These are phyloP conservation scores for Chelidonichthys spinosus DNA, from an alignment of 2,797 vertebrate genomes.

Conservation along the genomic window DNA sequence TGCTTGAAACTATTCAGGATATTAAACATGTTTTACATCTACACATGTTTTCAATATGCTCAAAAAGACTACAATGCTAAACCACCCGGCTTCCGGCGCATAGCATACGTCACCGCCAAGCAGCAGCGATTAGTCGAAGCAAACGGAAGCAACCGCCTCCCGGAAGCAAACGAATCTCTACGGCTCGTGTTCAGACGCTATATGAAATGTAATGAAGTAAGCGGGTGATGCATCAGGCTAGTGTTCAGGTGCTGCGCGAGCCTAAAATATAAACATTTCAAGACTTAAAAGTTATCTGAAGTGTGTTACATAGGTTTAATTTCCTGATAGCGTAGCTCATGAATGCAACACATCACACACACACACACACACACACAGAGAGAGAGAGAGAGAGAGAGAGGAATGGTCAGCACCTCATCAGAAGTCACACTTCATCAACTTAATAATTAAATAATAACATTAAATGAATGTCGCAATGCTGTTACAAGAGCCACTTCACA, in stretches of 20 bases:
- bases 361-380: not conserved
- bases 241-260: conserved; percentile 9
- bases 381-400: conserved; percentile 31
- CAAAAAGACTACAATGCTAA: too few species aligned
- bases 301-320: conserved; percentile 19
- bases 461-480: conserved; percentile 13
- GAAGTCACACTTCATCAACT: conserved; percentile 24
- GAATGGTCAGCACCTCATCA: conserved; percentile 43
- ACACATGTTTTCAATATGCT: too few species aligned
- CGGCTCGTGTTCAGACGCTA: too few species aligned
- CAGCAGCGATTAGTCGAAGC: too few species aligned
- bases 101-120: too few species aligned
- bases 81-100: too few species aligned
- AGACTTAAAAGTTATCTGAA: not conserved
- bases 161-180: too few species aligned
- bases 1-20: too few species aligned
- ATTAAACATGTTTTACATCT: too few species aligned
- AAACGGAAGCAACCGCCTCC: too few species aligned
- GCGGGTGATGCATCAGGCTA: too few species aligned
- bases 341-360: not conserved
- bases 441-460: conserved; percentile 39
- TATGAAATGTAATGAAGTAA: too few species aligned
- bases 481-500: conserved; percentile 9
- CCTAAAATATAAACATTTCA: not conserved
- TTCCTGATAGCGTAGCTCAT: conserved; percentile 8